A percentile compares a stretch with the other conserved stretches of the same genome.
These are phyloP conservation scores for Astreopora myriophthalma DNA, from an alignment of 64 coral and sea anemone species.

Conservation along the genomic window DNA sequence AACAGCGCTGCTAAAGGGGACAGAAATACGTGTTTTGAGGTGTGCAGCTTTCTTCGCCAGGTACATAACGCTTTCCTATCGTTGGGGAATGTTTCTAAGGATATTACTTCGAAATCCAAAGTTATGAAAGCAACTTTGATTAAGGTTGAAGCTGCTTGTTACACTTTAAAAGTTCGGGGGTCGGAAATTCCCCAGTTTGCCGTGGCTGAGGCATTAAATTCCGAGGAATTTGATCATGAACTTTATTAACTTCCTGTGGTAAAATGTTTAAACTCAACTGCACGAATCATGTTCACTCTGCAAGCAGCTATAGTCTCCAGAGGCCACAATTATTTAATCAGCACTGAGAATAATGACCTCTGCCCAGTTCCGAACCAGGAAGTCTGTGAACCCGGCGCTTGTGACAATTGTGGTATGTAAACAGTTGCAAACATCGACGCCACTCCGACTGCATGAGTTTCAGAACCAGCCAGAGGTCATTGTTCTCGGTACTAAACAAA, in stretches of 20 bases:
- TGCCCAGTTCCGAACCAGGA: too few species aligned
- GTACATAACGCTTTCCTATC: constrained; percentile 70
- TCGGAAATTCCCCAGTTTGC: constrained; percentile 89
- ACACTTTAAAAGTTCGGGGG: constrained; percentile 84
- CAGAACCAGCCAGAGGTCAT: too few species aligned
- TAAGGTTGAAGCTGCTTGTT: constrained; percentile 93
- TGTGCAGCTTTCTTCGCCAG: constrained; percentile 73
- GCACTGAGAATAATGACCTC: too few species aligned
- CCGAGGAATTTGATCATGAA: not conserved
- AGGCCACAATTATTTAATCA: too few species aligned
- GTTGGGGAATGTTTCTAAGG: constrained; percentile 68
- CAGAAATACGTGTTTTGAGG: constrained; percentile 59
- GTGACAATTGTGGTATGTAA: too few species aligned
- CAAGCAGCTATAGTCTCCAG: too few species aligned
- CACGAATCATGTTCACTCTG: too few species aligned
- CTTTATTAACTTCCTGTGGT: not conserved
- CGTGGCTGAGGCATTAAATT: constrained; percentile 71
- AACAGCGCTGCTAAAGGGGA: constrained; percentile 90
- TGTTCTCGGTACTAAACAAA: too few species aligned
- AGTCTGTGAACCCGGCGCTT: too few species aligned
- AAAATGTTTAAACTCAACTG: not conserved
- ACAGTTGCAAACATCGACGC: too few species aligned
- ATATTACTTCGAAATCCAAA: constrained; percentile 72
- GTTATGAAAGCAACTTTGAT: constrained; percentile 78
- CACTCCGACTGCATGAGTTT: too few species aligned